Percentiles rank a stretch among this genome's conserved stretches.
phyloP scores from a whole-genome alignment of 2,113 vertebrate genomes.

The Elgaria multicarinata region DNA sequence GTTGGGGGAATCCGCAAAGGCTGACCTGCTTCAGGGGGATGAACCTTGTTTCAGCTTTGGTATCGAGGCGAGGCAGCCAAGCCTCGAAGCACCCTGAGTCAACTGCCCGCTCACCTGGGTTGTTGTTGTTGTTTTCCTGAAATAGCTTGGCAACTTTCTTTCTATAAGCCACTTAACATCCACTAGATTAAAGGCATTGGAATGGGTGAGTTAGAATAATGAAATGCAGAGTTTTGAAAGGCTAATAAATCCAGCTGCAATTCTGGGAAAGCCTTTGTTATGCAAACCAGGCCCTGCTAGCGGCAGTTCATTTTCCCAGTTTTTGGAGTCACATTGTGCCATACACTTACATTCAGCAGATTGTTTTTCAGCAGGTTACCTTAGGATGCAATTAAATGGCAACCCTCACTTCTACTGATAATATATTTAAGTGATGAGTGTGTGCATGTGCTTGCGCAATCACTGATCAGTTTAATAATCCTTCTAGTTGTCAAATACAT shows the following conservation, averaged over 20 bases:
- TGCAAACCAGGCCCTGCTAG: slow-evolving; percentile 13
- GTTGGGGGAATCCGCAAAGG: too few species aligned
- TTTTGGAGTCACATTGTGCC: slow-evolving; percentile 15
- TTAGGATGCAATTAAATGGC: slow-evolving; percentile 29
- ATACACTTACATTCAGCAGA: not conserved
- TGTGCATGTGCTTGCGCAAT: not conserved
- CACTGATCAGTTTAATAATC: slow-evolving; percentile 5
- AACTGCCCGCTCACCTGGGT: too few species aligned
- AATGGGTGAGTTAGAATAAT: slow-evolving; percentile 18
- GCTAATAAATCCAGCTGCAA: slow-evolving; percentile 19
- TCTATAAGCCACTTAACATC: slow-evolving; percentile 14
- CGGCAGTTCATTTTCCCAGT: slow-evolving; percentile 9
- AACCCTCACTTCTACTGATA: slow-evolving; percentile 27
- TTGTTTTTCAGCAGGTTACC: slow-evolving; percentile 17
- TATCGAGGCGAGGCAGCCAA: too few species aligned
- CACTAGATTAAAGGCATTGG: slow-evolving; percentile 21
- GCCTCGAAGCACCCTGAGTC: too few species aligned
- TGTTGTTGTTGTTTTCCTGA: not conserved
- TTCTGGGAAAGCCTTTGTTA: slow-evolving; percentile 20
- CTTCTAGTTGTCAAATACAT: slow-evolving; percentile 16
- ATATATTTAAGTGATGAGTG: slow-evolving; percentile 39
- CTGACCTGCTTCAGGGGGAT: too few species aligned
- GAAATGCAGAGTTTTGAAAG: slow-evolving; percentile 41
- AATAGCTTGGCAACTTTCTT: slow-evolving; percentile 3
- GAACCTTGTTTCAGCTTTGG: too few species aligned